Conservation (phyloP, 2,797 vertebrate species). For the Ctenopoma kingsleyae region DNA sequence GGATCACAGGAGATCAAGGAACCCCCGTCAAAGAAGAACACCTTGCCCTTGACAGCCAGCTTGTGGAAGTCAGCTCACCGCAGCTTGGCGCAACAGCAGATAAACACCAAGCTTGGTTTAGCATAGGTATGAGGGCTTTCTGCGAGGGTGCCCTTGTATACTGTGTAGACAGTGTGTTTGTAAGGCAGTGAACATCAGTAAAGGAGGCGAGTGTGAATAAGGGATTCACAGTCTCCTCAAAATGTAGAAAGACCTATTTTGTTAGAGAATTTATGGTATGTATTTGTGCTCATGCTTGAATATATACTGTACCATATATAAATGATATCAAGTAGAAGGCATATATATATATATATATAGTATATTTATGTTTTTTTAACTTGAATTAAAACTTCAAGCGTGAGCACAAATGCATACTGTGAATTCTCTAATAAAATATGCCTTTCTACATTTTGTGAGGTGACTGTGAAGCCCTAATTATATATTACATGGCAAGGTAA, state of each 20-base stretch:
- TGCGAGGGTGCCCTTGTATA: conserved; percentile 43
- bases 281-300: neutral
- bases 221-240: conserved; percentile 30
- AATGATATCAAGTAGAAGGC: neutral
- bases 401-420: conserved; percentile 10
- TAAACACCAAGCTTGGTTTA: conserved; percentile 57
- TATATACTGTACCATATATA: neutral
- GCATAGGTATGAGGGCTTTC: conserved; percentile 30
- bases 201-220: conserved; percentile 20
- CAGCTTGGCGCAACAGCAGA: conserved; percentile 55
- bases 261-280: neutral
- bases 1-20: conserved; percentile 81
- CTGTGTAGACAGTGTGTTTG: conserved; percentile 33
- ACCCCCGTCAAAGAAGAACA: conserved; percentile 65
- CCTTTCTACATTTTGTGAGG: conserved; percentile 9
- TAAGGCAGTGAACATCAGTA: conserved; percentile 12
- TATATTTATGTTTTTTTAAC: too few relatives aligned
- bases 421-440: neutral
- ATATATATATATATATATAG: too few relatives aligned
- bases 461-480: conserved; percentile 36
- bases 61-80: conserved; percentile 63
- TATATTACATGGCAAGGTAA: too few relatives aligned
- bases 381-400: neutral
- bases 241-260: conserved; percentile 11
- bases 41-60: conserved; percentile 74